Evolutionary conservation across 2,113 vertebrate genomes (phyloP).

Genomic region (Delphinapterus leucas): DNA sequence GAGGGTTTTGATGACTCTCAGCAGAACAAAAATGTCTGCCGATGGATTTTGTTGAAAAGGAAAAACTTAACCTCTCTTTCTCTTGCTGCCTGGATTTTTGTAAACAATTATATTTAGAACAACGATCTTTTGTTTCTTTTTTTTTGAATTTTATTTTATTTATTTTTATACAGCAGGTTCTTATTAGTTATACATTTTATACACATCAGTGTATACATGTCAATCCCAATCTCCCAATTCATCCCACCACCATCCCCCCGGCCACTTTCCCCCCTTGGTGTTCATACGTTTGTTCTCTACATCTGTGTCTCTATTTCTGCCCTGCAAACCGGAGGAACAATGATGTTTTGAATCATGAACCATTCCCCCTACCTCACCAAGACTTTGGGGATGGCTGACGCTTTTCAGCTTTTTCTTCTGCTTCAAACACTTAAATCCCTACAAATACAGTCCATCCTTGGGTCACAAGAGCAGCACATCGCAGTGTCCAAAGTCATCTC

Average conservation of each 20-base stretch:
- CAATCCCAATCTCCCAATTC: too few species aligned
- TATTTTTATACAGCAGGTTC: too few species aligned
- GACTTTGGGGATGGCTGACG: not conserved
- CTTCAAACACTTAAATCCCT: not conserved
- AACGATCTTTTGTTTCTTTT: not conserved
- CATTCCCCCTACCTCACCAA: not conserved
- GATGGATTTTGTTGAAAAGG: not conserved
- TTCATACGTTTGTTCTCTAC: too few species aligned
- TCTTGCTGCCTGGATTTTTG: not conserved
- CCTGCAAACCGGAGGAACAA: not conserved
- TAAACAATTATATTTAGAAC: conserved; percentile 11
- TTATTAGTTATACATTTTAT: too few species aligned
- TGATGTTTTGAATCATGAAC: not conserved
- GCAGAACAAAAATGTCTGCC: not conserved
- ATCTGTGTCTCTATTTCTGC: too few species aligned
- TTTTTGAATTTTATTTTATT: too few species aligned
- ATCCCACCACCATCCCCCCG: rapidly evolving
- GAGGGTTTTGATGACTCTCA: conserved; percentile 13
- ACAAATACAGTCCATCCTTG: not conserved
- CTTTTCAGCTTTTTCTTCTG: not conserved
- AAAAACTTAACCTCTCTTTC: not conserved
- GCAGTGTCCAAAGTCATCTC: not conserved
- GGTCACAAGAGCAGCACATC: not conserved
- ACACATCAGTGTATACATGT: too few species aligned
- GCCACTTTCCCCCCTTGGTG: too few species aligned